Evolutionary conservation across 2,888 invertebrate genomes (phyloP).

Genomic region (Alcis repandata): DNA sequence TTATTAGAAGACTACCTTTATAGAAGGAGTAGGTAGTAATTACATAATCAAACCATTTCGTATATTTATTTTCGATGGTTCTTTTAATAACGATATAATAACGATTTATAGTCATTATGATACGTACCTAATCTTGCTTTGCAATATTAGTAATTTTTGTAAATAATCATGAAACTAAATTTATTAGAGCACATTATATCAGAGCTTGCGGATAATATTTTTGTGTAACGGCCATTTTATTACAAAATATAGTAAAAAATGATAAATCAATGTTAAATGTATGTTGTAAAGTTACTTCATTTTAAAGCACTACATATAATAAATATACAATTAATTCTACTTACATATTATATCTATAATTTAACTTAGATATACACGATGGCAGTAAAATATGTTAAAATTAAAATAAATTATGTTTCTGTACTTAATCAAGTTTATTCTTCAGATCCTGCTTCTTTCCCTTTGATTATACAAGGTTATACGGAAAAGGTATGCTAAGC

Average conservation of each 20-base stretch:
- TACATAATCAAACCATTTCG: too few species aligned
- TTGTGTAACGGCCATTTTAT: neutral
- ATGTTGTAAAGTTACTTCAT: too few species aligned
- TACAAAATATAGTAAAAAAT: too few species aligned
- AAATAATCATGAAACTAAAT: conserved; percentile 53
- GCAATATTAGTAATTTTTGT: conserved; percentile 64
- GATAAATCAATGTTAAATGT: too few species aligned
- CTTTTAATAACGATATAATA: conserved; percentile 49
- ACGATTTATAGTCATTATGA: conserved; percentile 74
- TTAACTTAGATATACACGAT: neutral
- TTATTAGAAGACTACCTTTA: too few species aligned
- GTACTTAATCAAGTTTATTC: conserved; percentile 5
- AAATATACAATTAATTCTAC: neutral
- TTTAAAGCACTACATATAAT: too few species aligned
- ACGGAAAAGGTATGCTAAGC: too few species aligned
- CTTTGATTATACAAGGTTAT: too few species aligned
- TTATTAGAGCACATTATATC: neutral
- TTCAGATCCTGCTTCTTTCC: too few species aligned
- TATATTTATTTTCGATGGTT: neutral
- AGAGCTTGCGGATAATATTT: neutral
- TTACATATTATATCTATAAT: neutral
- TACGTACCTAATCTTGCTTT: conserved; percentile 56
- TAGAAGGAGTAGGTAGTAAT: too few species aligned
- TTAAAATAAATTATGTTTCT: conserved; percentile 36
- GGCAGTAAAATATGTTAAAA: conserved; percentile 4